Evolutionary conservation across 1,140 invertebrate genomes (phyloP), one percentile per base, ranked within the genome.

Genomic region (Drosophila sulfurigaster): DNA sequence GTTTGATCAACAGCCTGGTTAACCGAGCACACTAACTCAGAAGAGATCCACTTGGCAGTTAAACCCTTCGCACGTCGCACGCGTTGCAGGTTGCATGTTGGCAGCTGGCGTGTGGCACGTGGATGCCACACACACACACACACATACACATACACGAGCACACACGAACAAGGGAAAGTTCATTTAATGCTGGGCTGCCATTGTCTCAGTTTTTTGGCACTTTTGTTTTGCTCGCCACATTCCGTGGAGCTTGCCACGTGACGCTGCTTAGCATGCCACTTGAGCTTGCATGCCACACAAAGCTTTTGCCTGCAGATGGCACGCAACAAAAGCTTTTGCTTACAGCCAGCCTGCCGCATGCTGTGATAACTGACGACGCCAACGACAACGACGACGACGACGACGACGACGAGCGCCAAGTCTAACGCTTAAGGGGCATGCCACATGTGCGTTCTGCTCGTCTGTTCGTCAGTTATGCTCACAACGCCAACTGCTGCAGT

Each of bases 401-500:
- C 32, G 5, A 32, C 5, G 32, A 10, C 6, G 35, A 38, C 35
- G 35, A 38, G 2, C 58, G 49, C 62, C 43, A 25, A 46, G 16
- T 45, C 45, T 5, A 3, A 5, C 30, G 30, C 8, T 57, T 16
- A 10, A 5, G 35, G 7, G 54, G 5, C 58, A 49, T 72, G 64
- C 62, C 51, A 69, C 68, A 66, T 80, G 79, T 80, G 76, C 64
- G 74, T 79, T 64, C 20, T 25, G 20, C 20, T 25, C 51, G 72
- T 46, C 69, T 28, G 66, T 46, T 43, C 41, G 3, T 88, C 83
- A 87, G 83, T 87, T 88, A 69, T 78, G 83, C 85, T 76, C 58
- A 60, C 59, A 88, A 88, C 83, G 83, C 80, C 85, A 82, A 81
- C 80, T 64, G 85, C 81, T 88, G 52, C 78, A 88, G 83, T 83